Percentiles rank a stretch among this genome's conserved stretches.
Conservation (phyloP, 2,113 vertebrate genomes). For the Platysternon megacephalum region DNA sequence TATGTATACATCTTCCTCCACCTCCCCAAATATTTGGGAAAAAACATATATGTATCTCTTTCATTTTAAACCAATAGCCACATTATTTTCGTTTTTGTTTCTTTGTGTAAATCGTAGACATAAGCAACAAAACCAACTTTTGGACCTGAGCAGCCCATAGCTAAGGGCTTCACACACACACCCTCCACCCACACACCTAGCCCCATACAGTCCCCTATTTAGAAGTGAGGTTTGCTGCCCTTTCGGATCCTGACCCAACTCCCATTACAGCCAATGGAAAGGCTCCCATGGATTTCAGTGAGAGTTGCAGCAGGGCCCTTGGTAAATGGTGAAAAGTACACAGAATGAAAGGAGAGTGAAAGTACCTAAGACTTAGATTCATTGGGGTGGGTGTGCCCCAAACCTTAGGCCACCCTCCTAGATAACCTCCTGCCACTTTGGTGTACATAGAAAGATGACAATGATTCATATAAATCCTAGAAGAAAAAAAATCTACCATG, state of each 20-base stretch:
- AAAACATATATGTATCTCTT: background rate
- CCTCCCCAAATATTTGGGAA: background rate
- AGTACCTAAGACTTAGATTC: background rate
- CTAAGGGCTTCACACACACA: background rate
- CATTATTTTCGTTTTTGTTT: background rate
- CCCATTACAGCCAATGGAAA: background rate
- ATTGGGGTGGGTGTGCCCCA: background rate
- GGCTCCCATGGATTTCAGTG: background rate
- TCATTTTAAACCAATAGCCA: background rate
- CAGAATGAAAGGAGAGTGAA: background rate
- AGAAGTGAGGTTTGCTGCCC: background rate
- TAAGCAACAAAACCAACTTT: background rate
- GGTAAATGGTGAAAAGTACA: background rate
- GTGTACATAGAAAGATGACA: background rate
- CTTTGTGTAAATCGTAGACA: background rate
- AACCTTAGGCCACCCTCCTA: background rate
- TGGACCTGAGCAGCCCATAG: background rate
- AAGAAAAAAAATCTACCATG: background rate
- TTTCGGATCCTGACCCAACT: background rate
- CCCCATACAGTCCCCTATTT: background rate
- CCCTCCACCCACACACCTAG: too few relatives aligned
- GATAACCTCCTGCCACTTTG: background rate
- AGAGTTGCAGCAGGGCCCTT: background rate
- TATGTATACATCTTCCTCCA: background rate
- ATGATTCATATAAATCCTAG: background rate